Conservation (phyloP, 2,113 vertebrate species). For the Seriola aureovittata region DNA sequence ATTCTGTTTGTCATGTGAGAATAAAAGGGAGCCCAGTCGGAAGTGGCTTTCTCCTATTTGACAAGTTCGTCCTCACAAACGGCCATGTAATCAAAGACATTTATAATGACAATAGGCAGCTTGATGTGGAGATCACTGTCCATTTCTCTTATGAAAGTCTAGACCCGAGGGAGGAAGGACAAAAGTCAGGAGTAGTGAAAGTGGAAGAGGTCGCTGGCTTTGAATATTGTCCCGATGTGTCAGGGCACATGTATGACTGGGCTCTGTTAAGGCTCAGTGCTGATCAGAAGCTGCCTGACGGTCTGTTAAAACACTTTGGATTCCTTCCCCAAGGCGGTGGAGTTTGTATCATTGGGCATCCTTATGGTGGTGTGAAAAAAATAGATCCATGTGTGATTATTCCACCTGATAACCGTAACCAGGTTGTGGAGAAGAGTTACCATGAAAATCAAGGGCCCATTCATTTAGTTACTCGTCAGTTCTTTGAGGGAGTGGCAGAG, state of each 20-base stretch:
- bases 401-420: rapidly evolving
- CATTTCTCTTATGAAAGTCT: conserved; percentile 58
- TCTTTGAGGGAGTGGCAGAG: not conserved
- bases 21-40: rapidly evolving
- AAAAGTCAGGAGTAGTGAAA: not conserved
- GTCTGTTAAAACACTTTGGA: conserved; percentile 25
- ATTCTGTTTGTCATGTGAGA: conserved; percentile 62
- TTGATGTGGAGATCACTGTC: not conserved
- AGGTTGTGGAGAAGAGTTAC: not conserved
- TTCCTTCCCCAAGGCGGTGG: conserved; percentile 1
- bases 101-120: not conserved
- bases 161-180: rapidly evolving
- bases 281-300: not conserved
- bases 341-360: conserved; percentile 78
- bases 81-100: conserved; percentile 21
- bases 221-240: rapidly evolving
- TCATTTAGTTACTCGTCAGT: rapidly evolving
- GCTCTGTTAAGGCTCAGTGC: conserved; percentile 45
- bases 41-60: conserved; percentile 58
- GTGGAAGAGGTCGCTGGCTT: conserved; percentile 37
- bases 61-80: conserved; percentile 55
- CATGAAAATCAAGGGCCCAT: rapidly evolving
- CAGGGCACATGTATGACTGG: conserved; percentile 33
- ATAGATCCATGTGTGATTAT: conserved; percentile 67
- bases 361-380: conserved; percentile 50